Evolutionary conservation across 2,888 invertebrate species (phyloP).

Genomic region (Plusia festucae): DNA sequence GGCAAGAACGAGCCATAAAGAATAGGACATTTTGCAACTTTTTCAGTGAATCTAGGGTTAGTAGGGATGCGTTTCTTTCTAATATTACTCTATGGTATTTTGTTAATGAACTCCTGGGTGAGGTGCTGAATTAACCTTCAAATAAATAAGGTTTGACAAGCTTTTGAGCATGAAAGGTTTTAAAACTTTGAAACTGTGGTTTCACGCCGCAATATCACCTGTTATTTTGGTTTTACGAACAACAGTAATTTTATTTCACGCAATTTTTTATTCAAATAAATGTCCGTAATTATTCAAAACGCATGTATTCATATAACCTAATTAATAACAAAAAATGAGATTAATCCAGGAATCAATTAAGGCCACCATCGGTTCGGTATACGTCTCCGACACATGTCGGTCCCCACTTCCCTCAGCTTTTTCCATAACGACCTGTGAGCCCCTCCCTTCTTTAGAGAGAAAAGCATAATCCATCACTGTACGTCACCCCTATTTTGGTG

Average conservation of each 20-base stretch:
- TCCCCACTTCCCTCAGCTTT: constrained; percentile 90
- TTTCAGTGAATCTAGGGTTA: too few species aligned
- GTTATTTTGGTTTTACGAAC: background rate
- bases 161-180: background rate
- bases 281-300: constrained; percentile 25
- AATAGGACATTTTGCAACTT: too few species aligned
- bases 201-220: background rate
- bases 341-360: constrained; percentile 86
- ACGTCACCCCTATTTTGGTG: constrained; percentile 90
- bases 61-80: too few species aligned
- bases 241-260: background rate
- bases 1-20: too few species aligned
- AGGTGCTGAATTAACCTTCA: background rate
- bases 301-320: constrained; percentile 48
- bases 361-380: constrained; percentile 88
- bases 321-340: constrained; percentile 71
- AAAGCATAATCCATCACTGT: constrained; percentile 91
- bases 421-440: constrained; percentile 90
- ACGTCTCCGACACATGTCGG: constrained; percentile 90
- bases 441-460: constrained; percentile 90
- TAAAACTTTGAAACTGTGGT: background rate
- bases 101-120: background rate
- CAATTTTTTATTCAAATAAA: constrained; percentile 26
- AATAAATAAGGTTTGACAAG: background rate
- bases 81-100: background rate